Evolutionary conservation across 1,140 invertebrate genomes (phyloP).

Genomic region (Batillaria attramentaria): DNA sequence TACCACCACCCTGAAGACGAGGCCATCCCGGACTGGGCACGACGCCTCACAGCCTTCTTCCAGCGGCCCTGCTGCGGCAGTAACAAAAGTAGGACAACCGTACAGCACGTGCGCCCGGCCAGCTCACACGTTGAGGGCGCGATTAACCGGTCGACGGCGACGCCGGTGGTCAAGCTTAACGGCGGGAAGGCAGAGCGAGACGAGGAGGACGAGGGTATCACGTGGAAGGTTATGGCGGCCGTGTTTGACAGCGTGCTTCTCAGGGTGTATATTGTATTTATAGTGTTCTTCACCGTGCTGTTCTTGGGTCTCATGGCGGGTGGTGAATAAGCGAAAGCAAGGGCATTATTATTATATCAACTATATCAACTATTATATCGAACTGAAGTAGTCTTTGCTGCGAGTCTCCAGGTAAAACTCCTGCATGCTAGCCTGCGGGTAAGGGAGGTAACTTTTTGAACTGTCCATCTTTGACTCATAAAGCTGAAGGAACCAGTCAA

Average conservation of each 20-base stretch:
- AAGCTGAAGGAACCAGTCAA: no score
- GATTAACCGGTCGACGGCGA: neutral
- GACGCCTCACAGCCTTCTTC: neutral
- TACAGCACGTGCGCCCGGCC: neutral
- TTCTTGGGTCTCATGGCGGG: slow-evolving; percentile 13
- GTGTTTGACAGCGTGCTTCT: slow-evolving; percentile 26
- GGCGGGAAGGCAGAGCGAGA: no score
- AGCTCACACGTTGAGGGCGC: neutral
- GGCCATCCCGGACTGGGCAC: neutral
- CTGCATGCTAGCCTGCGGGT: no score
- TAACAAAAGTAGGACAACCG: neutral
- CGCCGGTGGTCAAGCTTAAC: no score
- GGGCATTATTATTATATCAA: no score
- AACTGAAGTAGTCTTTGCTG: no score
- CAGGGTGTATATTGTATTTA: slow-evolving; percentile 14
- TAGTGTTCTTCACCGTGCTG: neutral
- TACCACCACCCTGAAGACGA: slow-evolving; percentile 7
- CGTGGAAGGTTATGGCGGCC: slow-evolving; percentile 26
- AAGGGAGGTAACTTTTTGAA: no score
- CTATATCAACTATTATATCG: no score
- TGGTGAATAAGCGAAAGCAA: no score
- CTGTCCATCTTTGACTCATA: no score
- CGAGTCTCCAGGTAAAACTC: no score
- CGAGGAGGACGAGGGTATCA: slow-evolving; percentile 11
- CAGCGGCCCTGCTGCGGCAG: slow-evolving; percentile 8